These are phyloP conservation scores for Merops nubicus DNA, from an alignment of 2,113 vertebrate genomes.

Conservation along the genomic window DNA sequence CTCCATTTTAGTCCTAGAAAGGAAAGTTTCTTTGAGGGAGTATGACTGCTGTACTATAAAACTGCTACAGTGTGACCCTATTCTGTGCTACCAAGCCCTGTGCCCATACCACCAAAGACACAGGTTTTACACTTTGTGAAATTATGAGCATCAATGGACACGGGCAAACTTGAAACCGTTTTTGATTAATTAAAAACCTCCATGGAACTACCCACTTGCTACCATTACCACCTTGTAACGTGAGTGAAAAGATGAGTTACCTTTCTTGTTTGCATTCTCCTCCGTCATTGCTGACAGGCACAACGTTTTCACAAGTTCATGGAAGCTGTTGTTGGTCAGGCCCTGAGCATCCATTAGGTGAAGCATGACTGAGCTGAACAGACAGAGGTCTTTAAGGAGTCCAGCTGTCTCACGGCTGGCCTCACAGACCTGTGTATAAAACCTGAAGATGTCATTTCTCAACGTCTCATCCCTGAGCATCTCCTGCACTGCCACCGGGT, in stretches of 20 bases:
- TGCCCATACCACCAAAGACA: not conserved
- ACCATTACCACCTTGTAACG: rapidly evolving
- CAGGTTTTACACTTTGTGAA: not conserved
- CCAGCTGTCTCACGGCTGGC: not conserved
- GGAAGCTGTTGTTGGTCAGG: not conserved
- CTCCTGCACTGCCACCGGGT: not conserved
- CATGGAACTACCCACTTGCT: not conserved
- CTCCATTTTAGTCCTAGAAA: not conserved
- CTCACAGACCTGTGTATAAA: conserved; percentile 76
- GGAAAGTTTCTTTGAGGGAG: not conserved
- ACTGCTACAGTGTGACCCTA: not conserved
- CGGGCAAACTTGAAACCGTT: not conserved
- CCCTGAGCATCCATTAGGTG: conserved; percentile 74
- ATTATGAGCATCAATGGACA: not conserved
- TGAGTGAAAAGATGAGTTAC: not conserved
- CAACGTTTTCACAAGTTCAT: conserved; percentile 52
- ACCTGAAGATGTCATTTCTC: conserved; percentile 76
- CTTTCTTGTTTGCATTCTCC: conserved; percentile 34
- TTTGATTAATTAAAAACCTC: not conserved
- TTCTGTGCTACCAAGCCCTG: not conserved
- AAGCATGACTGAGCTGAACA: conserved; percentile 82
- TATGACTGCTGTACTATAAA: not conserved
- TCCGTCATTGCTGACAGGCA: conserved; percentile 36
- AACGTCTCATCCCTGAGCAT: conserved; percentile 67
- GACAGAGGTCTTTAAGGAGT: conserved; percentile 24